Evolutionary conservation across 2,888 invertebrate genomes (phyloP).

Genomic region (Troides oblongomaculatus): DNA sequence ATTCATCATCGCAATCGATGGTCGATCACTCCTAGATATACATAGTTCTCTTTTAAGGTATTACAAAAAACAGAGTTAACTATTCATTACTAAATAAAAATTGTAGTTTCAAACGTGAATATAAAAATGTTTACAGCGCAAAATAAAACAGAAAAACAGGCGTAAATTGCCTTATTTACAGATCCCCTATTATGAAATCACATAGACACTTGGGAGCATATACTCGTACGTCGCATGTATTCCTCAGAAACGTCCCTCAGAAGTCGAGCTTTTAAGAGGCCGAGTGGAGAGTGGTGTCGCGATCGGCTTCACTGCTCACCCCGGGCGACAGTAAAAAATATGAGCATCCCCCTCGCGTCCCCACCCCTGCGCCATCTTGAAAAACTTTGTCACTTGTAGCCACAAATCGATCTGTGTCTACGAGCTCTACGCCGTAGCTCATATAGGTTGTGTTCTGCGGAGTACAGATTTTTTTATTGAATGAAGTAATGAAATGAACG

Average conservation of each 20-base stretch:
- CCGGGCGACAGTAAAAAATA: slow-evolving; percentile 79
- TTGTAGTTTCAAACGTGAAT: background rate
- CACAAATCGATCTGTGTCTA: slow-evolving; percentile 77
- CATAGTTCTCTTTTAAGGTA: too few species aligned
- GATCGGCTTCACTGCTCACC: slow-evolving; percentile 79
- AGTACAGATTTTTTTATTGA: background rate
- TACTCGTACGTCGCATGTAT: slow-evolving; percentile 49
- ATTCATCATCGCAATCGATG: too few species aligned
- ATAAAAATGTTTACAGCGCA: background rate
- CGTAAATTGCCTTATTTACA: slow-evolving; percentile 49
- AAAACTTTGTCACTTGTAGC: slow-evolving; percentile 78
- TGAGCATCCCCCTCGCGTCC: slow-evolving; percentile 67
- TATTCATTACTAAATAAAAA: background rate
- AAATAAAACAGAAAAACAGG: slow-evolving; percentile 40
- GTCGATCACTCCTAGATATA: too few species aligned
- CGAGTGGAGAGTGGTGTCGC: slow-evolving; percentile 77
- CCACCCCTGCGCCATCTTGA: slow-evolving; percentile 71
- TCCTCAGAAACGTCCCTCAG: slow-evolving; percentile 64
- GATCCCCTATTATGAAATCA: slow-evolving; percentile 42
- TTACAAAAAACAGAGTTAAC: too few species aligned
- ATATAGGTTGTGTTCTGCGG: slow-evolving; percentile 40
- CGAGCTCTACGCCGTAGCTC: slow-evolving; percentile 54
- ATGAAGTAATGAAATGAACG: too few species aligned
- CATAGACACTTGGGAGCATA: slow-evolving; percentile 64
- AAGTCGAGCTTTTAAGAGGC: slow-evolving; percentile 74